Percentiles rank a stretch among this genome's conserved stretches.
Conservation (phyloP, 2,113 vertebrate genomes). For the Clarias gariepinus region DNA sequence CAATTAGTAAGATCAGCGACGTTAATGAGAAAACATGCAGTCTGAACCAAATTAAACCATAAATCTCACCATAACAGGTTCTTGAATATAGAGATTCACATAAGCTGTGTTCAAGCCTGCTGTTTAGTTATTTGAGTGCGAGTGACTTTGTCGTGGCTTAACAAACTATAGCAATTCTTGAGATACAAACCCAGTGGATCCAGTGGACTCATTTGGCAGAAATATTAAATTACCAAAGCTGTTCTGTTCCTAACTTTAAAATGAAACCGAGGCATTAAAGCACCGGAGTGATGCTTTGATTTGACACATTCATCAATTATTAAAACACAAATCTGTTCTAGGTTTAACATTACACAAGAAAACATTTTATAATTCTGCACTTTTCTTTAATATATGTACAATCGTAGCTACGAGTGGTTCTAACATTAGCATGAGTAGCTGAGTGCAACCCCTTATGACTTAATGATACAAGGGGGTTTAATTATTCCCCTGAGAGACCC, state of each 20-base stretch:
- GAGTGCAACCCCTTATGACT: neutral
- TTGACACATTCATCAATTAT: neutral
- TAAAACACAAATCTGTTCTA: neutral
- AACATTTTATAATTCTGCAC: too few species aligned
- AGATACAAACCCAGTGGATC: neutral
- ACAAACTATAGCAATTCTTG: neutral
- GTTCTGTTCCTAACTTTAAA: neutral
- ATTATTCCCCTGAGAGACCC: neutral
- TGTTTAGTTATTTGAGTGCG: constrained; percentile 19
- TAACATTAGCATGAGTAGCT: neutral
- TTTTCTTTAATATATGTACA: neutral
- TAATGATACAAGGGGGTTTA: neutral
- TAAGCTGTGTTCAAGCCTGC: neutral
- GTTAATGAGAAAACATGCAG: neutral
- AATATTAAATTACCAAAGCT: neutral
- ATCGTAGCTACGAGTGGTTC: neutral
- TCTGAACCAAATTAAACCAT: constrained; percentile 11
- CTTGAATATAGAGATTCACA: neutral
- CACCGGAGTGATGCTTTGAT: neutral
- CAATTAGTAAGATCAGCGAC: neutral
- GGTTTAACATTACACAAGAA: neutral
- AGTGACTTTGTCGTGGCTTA: neutral
- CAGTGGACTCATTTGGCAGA: neutral
- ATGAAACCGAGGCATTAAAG: neutral
- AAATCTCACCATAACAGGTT: neutral